Conservation (phyloP, 2,888 invertebrate genomes). For the Nephrotoma guestfalica region DNA sequence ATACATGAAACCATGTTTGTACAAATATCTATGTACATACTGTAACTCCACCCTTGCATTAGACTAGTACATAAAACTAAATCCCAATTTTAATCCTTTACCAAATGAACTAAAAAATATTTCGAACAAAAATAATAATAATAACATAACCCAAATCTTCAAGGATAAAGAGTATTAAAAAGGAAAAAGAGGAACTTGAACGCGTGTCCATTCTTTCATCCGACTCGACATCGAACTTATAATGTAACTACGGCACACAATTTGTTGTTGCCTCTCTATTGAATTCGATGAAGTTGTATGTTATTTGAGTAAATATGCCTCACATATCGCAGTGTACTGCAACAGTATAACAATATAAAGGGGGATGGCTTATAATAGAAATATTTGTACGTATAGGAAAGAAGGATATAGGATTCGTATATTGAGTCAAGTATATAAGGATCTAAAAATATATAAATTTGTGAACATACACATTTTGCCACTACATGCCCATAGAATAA, state of each 20-base stretch:
- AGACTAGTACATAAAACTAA: background rate
- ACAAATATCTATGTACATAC: background rate
- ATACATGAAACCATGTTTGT: background rate
- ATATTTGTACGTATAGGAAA: background rate
- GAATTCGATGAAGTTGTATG: background rate
- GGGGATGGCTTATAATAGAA: background rate
- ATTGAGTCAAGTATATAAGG: background rate
- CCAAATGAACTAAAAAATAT: background rate
- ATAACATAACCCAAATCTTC: background rate
- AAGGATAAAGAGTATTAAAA: background rate
- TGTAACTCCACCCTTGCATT: background rate
- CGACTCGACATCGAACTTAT: background rate
- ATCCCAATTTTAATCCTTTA: background rate
- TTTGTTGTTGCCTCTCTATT: background rate
- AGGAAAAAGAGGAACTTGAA: background rate
- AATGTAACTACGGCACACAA: background rate
- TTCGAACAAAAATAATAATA: background rate
- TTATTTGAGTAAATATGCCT: background rate
- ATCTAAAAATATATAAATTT: background rate
- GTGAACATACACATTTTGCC: background rate
- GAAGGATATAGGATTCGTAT: background rate
- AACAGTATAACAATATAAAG: background rate
- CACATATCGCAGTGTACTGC: background rate
- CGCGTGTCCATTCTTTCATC: background rate
- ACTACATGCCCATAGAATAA: background rate